These are phyloP conservation scores for Portunus trituberculatus DNA, from an alignment of 1,140 invertebrate genomes.

Conservation along the genomic window DNA sequence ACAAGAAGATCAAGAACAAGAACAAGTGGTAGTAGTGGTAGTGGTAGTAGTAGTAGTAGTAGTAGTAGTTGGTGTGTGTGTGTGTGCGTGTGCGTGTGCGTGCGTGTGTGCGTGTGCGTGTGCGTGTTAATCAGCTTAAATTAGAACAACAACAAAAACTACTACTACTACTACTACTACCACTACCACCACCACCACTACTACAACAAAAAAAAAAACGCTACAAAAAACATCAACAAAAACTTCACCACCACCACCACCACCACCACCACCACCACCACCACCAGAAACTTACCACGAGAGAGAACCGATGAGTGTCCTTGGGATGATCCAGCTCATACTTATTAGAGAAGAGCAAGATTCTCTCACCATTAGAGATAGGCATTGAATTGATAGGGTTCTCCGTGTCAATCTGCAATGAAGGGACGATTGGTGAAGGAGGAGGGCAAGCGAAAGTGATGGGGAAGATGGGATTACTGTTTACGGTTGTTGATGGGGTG, in stretches of 20 bases:
- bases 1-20: neutral
- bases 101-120: no score
- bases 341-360: conserved; percentile 71
- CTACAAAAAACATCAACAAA: no score
- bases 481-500: no score
- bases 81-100: no score
- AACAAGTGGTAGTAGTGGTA: neutral
- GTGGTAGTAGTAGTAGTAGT: neutral
- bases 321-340: conserved; percentile 61
- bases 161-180: no score
- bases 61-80: neutral
- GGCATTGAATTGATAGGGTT: conserved; percentile 72
- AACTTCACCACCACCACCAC: neutral
- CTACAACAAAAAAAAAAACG: neutral
- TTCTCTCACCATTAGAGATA: conserved; percentile 61
- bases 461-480: no score
- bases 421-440: neutral
- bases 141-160: no score
- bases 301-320: conserved; percentile 67
- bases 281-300: conserved; percentile 50
- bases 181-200: no score
- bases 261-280: neutral
- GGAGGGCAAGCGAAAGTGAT: no score
- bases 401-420: conserved; percentile 69
- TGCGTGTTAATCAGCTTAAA: no score